Percentiles rank a stretch among this genome's conserved stretches.
phyloP scores from a whole-genome alignment of 1,140 invertebrate genomes.

The Tachypleus tridentatus region DNA sequence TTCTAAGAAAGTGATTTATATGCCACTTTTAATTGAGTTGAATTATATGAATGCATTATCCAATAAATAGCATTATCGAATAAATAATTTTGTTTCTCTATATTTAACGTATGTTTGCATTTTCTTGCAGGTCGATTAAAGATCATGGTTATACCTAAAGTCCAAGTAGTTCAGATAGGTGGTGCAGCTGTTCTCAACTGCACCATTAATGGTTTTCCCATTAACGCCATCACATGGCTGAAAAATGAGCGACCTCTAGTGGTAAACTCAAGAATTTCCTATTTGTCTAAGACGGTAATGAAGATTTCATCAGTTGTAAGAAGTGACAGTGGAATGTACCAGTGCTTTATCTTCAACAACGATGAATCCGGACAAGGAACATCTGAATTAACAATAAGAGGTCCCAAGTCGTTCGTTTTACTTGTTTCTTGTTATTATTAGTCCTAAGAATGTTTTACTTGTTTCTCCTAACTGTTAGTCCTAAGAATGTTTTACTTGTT shows the following conservation, averaged over 20 bases:
- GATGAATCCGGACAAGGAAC: slow-evolving; percentile 32
- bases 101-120: no score
- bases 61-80: no score
- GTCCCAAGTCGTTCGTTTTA: no score
- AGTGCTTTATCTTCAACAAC: slow-evolving; percentile 27
- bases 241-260: slow-evolving; percentile 13
- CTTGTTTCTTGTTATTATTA: no score
- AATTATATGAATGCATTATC: no score
- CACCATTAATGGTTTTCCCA: slow-evolving; percentile 49
- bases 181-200: slow-evolving; percentile 20
- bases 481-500: no score
- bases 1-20: no score
- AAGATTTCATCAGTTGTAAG: slow-evolving; percentile 18
- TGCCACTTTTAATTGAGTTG: no score
- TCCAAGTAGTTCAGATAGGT: slow-evolving; percentile 43
- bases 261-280: slow-evolving; percentile 8
- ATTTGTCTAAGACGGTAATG: slow-evolving; percentile 12
- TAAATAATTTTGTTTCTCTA: no score
- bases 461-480: no score
- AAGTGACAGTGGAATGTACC: slow-evolving; percentile 19
- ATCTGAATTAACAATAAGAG: neutral
- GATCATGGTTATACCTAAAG: slow-evolving; percentile 22
- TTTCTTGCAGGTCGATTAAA: no score
- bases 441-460: no score
- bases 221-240: slow-evolving; percentile 45